Evolutionary conservation across 2,113 vertebrate species (phyloP).

Genomic region (Echinops telfairi): DNA sequence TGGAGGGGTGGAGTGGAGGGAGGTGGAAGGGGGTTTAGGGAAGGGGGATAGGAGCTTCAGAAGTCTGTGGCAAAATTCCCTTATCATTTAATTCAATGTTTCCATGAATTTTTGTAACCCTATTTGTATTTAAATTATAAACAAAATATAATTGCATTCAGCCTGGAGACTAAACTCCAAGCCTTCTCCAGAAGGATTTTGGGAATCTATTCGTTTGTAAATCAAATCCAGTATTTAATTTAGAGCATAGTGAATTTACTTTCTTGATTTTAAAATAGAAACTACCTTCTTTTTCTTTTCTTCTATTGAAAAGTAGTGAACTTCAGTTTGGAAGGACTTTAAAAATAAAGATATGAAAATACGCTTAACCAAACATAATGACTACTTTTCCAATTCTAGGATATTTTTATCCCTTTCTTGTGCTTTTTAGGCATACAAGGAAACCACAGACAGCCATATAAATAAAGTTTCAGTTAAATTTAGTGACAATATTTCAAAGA

Average conservation of each 20-base stretch:
- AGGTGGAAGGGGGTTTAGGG: too few relatives aligned
- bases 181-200: constrained; percentile 42
- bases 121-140: constrained; percentile 30
- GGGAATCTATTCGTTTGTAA: constrained; percentile 54
- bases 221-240: constrained; percentile 63
- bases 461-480: constrained; percentile 83
- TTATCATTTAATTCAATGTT: too few relatives aligned
- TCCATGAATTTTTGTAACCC: background rate
- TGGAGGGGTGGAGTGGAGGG: background rate
- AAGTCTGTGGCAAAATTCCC: too few relatives aligned
- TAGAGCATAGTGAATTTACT: constrained; percentile 67
- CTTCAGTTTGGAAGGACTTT: constrained; percentile 78
- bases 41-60: too few relatives aligned
- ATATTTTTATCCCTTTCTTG: constrained; percentile 81
- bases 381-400: constrained; percentile 76
- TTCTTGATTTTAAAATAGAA: constrained; percentile 63
- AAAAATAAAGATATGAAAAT: constrained; percentile 84
- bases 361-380: constrained; percentile 80
- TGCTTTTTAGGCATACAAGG: constrained; percentile 72
- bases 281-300: constrained; percentile 33
- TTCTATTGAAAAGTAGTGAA: constrained; percentile 62
- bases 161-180: constrained; percentile 25
- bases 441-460: constrained; percentile 81
- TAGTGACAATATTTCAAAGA: constrained; percentile 79
- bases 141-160: constrained; percentile 38